Conservation (phyloP, 2,888 invertebrate species). For the Icerya purchasi region DNA sequence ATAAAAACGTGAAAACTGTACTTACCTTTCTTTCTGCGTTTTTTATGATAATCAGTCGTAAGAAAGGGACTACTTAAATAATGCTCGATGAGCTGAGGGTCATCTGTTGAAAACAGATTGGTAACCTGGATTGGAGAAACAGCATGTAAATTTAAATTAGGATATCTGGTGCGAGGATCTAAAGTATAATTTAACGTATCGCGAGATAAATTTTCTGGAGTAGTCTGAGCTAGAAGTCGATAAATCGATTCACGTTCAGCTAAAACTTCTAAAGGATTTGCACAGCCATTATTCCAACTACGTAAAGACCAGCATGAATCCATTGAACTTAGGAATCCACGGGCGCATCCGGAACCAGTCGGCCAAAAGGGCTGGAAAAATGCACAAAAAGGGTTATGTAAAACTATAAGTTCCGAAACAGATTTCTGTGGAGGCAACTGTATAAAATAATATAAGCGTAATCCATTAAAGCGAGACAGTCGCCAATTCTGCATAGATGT, state of each 20-base stretch:
- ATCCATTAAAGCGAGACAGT: no score
- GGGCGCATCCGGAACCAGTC: conserved; percentile 91
- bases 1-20: no score
- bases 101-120: conserved; percentile 48
- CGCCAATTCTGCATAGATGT: no score
- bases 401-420: no score
- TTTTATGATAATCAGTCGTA: conserved; percentile 35
- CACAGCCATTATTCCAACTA: conserved; percentile 46
- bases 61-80: conserved; percentile 28
- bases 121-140: conserved; percentile 57
- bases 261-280: conserved; percentile 60
- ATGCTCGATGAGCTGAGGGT: conserved; percentile 34
- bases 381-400: no score
- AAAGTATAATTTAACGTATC: conserved; percentile 70
- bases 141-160: conserved; percentile 26
- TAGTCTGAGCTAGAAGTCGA: conserved; percentile 74
- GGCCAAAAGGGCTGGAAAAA: conserved; percentile 92
- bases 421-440: no score
- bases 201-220: conserved; percentile 82
- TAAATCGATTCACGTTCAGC: conserved; percentile 91
- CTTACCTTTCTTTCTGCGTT: conserved; percentile 39
- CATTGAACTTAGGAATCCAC: conserved; percentile 85
- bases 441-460: no score
- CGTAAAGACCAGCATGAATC: conserved; percentile 92
- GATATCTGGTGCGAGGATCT: conserved; percentile 49